Evolutionary conservation across 2,888 invertebrate species (phyloP), one percentile per base, ranked within the genome.

Genomic region (Nomada ferruginata): DNA sequence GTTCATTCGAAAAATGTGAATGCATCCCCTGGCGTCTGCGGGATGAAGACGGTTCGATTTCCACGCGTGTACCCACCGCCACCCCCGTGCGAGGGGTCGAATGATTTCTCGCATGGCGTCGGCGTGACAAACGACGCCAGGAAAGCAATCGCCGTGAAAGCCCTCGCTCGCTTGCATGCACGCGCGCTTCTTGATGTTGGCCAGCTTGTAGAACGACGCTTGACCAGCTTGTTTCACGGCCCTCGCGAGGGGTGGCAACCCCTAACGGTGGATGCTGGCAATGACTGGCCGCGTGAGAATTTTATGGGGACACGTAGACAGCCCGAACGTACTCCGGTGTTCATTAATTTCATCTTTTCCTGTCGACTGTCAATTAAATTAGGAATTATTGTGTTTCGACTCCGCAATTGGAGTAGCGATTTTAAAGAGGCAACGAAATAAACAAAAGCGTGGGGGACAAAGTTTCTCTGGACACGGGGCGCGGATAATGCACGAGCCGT

Each of bases 91-190:
- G 55, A 68, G 63, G 76, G 76, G 75, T 79, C 81, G 81, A 88
- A 88, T 84, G 86, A 85, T 87, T 88, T 88, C 84, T 86, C 87
- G 75, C 79, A 70, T 69, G 64, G 73, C 81, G 68, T 82, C 83
- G 50, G 26, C 82, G 82, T 89, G 88, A 89, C 90, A 90, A 91
- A 90, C 90, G 89, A 87, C 86, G 88, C 83, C 85, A 82, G 89
- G 87, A 88, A 90, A 90, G 89, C 90, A 90, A 91, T 91, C 91
- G 88, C 85, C 89, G 91, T 91, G 89, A 91, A 91, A 91, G 91
- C 90, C 76, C 84, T 52, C 66, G 75, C 76, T 72, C 44, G 52
- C 59, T 52, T 59, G 72, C 75, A 75, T 53, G 74, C 71, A 73
- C 71, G 63, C 66, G 65, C 72, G 63, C 61, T 42, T 23, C 53